Base-by-base conservation (phyloP, 1,140 invertebrate species). In the Scaptomyza montana region DNA sequence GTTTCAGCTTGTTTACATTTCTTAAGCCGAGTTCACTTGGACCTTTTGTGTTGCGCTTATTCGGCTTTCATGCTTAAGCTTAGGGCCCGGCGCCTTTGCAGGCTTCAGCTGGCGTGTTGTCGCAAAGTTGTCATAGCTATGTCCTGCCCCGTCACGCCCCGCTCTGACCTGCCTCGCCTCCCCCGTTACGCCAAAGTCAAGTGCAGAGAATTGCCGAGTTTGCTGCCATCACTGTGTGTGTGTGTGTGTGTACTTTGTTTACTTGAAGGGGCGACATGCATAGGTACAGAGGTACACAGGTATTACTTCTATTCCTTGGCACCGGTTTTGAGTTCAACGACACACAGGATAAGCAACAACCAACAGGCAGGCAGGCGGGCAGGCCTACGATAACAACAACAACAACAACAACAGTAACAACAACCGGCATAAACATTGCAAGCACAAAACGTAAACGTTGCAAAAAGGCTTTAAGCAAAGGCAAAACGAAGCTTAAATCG, bases 391-490 rank as follows among this genome's bases (percentile, higher is more conserved):
- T 70, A 67, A 74, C 69, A 59, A 68, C 41, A 46, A 33, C 59
- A 73, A 59, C 60, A 68, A 56, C 63, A 73, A 64, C 57, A 72
- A 49, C 72, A 70, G 49, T 71, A 76, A 72, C 71, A 71, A 69
- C 79, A 36, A 71, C 82, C 80, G 82, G 82, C 76, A 82, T 77
- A 87, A 87, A 87, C 80, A 85, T 79, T 41, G 74, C 64, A 61
- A 63, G 62, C 73, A 70, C 69, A 77, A 69, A 82, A 75, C 73
- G 77, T 84, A 89, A 89, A 84, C 84, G 84, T 80, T 84, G 80
- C 85, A 84, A 84, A 82, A 89, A 87, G 67, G 80, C 85, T 77
- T 76, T 69, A 73, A 87, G 76, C 76, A 70, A 82, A 89, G 57
- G 75, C 76, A 53, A 82, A 84, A 78, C 66, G 59, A 54, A 76